Evolutionary conservation across 1,140 invertebrate species (phyloP), one percentile per base, ranked within the genome.

Genomic region (Drosophila nigrodunni): DNA sequence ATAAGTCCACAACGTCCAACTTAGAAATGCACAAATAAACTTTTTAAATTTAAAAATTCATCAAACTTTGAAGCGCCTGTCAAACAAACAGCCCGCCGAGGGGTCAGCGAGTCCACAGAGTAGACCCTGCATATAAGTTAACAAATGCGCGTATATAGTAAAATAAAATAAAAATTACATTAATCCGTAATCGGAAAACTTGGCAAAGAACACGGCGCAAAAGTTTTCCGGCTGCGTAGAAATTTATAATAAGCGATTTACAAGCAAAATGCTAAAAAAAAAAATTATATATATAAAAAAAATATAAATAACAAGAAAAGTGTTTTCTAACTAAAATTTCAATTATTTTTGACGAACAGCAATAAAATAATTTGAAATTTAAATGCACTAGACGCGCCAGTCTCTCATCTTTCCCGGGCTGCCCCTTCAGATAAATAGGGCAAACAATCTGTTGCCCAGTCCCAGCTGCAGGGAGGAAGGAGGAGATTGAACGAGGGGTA

Each of bases 11-110:
- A 57, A 50, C 82, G 58, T 65, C 82, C 25, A 85, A 85, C 82
- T 86, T 86, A 76, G 78, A 72, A 82, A 82, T 78, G 79, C 83
- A 69, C 85, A 90, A 88, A 89, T 89, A 89, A 89, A 87, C 85
- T 89, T 89, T 89, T 89, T 85, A 89, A 89, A 89, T 89, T 89
- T 89, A 89, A 89, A 89, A 89, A 89, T 89, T 89, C 85, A 89
- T 89, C 85, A 89, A 89, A 89, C 85, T 89, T 89, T 89, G 77
- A 85, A 81, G 64, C 85, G 67, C 57, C 60, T 73, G 77, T 78
- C 85, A 83, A 83, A 80, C 77, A 80, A 89, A 88, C 70, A 70
- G 80, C 60, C 54, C 66, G 66, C 68, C 65, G 72, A 58, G 58
- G 65, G 69, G 76, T 74, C 78, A 86, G 55, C 46, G 8, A 55